Percentiles rank a stretch among this genome's conserved stretches.
Evolutionary conservation across 1,140 invertebrate genomes (phyloP).

Genomic region (Diprion similis): DNA sequence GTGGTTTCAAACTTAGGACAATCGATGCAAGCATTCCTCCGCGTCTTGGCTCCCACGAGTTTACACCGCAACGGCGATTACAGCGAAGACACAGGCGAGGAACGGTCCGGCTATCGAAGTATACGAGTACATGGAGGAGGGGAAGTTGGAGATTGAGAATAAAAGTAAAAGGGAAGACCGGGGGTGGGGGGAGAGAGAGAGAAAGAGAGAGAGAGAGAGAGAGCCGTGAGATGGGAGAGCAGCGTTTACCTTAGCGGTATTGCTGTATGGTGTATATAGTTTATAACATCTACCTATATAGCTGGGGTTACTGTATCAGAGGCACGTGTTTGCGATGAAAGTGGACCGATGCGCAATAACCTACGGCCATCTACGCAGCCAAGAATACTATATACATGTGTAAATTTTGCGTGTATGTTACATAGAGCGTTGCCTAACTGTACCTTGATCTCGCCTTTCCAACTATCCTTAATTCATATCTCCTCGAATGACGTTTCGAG

Average conservation of each 20-base stretch:
- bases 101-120: no score
- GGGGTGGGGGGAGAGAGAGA: no score
- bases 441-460: no score
- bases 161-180: neutral
- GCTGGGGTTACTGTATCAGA: neutral
- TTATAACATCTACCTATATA: neutral
- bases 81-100: neutral
- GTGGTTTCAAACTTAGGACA: neutral
- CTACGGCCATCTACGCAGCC: neutral
- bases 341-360: conserved; percentile 16
- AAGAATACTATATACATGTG: neutral
- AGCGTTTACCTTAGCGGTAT: neutral
- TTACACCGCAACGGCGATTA: conserved; percentile 5
- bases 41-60: conserved; percentile 1
- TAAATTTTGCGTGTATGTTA: neutral
- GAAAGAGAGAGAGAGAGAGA: no score
- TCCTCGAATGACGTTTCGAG: no score
- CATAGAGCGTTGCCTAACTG: no score
- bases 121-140: no score
- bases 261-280: neutral
- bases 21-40: neutral
- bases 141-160: neutral
- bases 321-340: conserved; percentile 15
- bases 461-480: no score
- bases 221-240: neutral